Conservation (phyloP, 2,113 vertebrate species). For the Caloenas nicobarica region DNA sequence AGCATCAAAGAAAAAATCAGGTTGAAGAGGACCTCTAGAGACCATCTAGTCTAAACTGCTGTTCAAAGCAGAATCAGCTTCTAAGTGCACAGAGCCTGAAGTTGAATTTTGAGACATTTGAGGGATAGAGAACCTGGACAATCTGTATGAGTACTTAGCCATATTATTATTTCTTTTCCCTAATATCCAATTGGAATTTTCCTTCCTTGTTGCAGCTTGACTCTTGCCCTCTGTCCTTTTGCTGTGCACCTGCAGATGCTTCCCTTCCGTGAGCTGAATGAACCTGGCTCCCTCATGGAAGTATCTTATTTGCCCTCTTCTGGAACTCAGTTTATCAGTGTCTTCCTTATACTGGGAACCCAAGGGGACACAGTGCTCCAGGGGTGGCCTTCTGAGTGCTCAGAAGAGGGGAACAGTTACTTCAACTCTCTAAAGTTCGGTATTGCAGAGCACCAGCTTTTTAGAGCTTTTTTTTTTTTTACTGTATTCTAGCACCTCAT, state of each 20-base stretch:
- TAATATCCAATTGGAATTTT: background rate
- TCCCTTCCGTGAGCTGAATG: background rate
- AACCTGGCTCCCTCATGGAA: background rate
- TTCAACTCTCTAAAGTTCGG: rapidly evolving
- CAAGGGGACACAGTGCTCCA: background rate
- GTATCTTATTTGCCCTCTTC: background rate
- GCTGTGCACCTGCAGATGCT: background rate
- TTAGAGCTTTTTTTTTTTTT: background rate
- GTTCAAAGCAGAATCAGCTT: background rate
- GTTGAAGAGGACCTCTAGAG: background rate
- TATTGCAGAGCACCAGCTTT: background rate
- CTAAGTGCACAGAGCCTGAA: background rate
- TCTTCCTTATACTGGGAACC: background rate
- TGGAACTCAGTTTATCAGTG: background rate
- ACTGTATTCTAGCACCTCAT: background rate
- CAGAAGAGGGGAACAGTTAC: background rate
- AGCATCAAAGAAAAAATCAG: background rate
- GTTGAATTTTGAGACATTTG: background rate
- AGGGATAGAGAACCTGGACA: background rate
- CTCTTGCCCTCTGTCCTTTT: background rate
- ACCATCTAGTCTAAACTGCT: background rate
- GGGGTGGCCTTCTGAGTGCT: background rate
- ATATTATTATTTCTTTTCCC: too few relatives aligned
- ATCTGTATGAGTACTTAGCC: background rate
- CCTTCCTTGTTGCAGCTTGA: background rate